Conservation (phyloP, 2,888 invertebrate genomes). For the Apodemia duryi region DNA sequence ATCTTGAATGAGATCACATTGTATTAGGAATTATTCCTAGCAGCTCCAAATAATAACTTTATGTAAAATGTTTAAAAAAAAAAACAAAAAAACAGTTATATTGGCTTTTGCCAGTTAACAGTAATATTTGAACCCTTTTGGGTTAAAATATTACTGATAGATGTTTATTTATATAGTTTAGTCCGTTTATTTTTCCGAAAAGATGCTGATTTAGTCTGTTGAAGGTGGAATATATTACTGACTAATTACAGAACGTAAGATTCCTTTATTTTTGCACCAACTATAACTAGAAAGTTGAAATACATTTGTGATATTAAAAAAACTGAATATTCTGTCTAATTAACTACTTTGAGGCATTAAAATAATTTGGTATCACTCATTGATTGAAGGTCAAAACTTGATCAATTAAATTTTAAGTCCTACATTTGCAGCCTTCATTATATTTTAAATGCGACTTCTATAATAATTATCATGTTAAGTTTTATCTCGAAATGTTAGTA, state of each 20-base stretch:
- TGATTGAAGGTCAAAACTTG: not conserved
- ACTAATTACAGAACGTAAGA: no score
- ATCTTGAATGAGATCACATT: not conserved
- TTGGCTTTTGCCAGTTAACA: no score
- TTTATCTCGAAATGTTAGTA: not conserved
- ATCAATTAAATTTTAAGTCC: not conserved
- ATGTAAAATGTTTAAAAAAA: not conserved
- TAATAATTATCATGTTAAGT: not conserved
- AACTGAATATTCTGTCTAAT: not conserved
- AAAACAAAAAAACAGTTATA: not conserved
- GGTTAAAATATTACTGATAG: no score
- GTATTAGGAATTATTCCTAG: not conserved
- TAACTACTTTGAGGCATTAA: not conserved
- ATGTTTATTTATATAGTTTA: no score
- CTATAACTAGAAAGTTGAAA: not conserved
- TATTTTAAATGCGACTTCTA: not conserved
- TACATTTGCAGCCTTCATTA: not conserved
- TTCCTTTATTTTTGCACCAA: not conserved
- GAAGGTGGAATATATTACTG: not conserved
- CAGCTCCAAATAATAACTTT: not conserved
- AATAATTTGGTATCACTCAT: not conserved
- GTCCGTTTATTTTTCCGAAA: no score
- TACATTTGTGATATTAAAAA: no score
- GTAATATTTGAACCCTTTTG: no score
- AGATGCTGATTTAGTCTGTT: no score